phyloP scores from a whole-genome alignment of 1,140 invertebrate species.

The Bombyx mandarina region DNA sequence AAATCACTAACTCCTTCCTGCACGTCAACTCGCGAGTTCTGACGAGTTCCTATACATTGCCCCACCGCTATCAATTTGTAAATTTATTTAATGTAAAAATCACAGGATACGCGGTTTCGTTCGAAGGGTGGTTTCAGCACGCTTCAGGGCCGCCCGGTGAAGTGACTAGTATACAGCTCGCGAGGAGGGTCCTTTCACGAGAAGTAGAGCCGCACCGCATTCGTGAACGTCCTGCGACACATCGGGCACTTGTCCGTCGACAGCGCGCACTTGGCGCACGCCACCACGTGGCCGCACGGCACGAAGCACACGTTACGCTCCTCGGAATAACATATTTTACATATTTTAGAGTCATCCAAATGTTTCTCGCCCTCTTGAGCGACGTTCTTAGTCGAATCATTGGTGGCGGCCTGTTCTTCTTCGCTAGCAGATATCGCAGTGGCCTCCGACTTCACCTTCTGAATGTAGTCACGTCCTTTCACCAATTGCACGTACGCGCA shows the following conservation, averaged over 20 bases:
- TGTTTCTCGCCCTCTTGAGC: constrained; percentile 20
- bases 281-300: constrained; percentile 87
- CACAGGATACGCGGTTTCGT: constrained; percentile 31
- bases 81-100: constrained; percentile 27
- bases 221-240: constrained; percentile 79
- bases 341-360: constrained; percentile 64
- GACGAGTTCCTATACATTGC: constrained; percentile 1
- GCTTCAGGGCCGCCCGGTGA: constrained; percentile 29
- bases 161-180: constrained; percentile 49
- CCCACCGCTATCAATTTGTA: constrained; percentile 7
- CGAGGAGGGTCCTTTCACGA: constrained; percentile 42
- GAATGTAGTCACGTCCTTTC: constrained; percentile 81
- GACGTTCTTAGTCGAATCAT: too few relatives aligned
- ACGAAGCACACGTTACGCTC: constrained; percentile 90
- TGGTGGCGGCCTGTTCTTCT: constrained; percentile 18
- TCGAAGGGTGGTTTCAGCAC: constrained; percentile 45
- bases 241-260: constrained; percentile 80
- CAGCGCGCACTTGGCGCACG: constrained; percentile 88
- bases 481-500: constrained; percentile 82
- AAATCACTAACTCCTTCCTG: constrained; percentile 10
- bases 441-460: constrained; percentile 46
- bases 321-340: constrained; percentile 79
- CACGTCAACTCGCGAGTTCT: constrained; percentile 22
- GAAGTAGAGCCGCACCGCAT: constrained; percentile 60
- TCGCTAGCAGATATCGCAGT: constrained; percentile 27